Base-by-base conservation (phyloP, 53 echinoderm and acorn worm genomes). In the Glandiceps talaboti region DNA sequence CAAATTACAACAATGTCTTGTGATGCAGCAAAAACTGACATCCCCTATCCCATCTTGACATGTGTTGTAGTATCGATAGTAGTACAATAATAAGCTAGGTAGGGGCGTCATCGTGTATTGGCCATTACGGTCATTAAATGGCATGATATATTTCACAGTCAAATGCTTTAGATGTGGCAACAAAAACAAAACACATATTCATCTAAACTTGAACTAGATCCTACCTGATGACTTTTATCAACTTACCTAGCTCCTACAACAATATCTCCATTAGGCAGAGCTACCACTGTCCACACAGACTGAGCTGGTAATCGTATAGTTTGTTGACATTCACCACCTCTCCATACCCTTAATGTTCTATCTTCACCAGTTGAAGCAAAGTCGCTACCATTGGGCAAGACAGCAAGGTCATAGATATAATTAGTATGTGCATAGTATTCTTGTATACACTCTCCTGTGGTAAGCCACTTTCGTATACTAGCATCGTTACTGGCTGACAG, bases 201-300 rank as follows among this genome's bases (percentile, higher is more conserved):
- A n/a, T n/a, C n/a, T n/a, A n/a, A n/a, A n/a, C n/a, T n/a, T n/a
- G n/a, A n/a, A n/a, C n/a, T n/a, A n/a, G n/a, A n/a, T n/a, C n/a
- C n/a, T n/a, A n/a, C n/a, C n/a, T n/a, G n/a, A n/a, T n/a, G n/a
- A n/a, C n/a, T n/a, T n/a, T n/a, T n/a, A n/a, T n/a, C n/a, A n/a
- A n/a, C n/a, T n/a, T 84, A 97, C 97, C 97, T 97, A 25, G 97
- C 83, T 26, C 97, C 97, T 27, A 90, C 91, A 20, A 87, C 91
- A 33, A 97, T 89, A 74, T 97, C 97, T 27, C 97, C 97, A 75
- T 97, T 97, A 0, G 84, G 82, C 26, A 97, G 85, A 0, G 80
- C 76, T 0, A 89, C 81, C 75, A 97, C 97, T 75, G 90, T 88
- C 97, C 97, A 97, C 30, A 93, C 83, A 1, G 91, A 86, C 87